Conservation (phyloP, 2,888 invertebrate species). For the Pseudococcus jackbeardsleyi region DNA sequence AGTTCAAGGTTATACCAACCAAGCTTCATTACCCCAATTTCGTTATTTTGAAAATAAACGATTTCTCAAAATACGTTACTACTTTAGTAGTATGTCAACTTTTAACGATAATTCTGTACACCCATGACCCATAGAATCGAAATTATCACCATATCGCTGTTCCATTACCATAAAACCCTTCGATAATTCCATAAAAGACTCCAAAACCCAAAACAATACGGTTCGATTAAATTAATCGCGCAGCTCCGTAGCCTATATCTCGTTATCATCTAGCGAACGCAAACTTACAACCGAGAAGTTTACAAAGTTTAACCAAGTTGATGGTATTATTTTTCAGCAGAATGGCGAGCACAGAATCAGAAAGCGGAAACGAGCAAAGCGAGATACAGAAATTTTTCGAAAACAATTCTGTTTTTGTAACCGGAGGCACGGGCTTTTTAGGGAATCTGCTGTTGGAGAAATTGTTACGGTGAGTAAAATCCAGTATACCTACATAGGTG, state of each 20-base stretch:
- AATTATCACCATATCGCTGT: no score
- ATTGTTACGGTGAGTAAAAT: slow-evolving; percentile 64
- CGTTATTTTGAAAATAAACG: no score
- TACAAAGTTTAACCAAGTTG: not conserved
- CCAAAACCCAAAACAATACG: not conserved
- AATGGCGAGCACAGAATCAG: slow-evolving; percentile 23
- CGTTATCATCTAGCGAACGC: not conserved
- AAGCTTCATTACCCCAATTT: no score
- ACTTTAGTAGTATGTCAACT: no score
- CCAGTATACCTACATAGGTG: not conserved
- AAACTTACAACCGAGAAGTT: slow-evolving; percentile 4
- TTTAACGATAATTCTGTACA: no score
- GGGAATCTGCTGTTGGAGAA: slow-evolving; percentile 66
- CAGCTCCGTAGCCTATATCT: not conserved
- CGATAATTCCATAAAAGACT: no score
- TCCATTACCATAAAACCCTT: no score
- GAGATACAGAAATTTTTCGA: slow-evolving; percentile 66
- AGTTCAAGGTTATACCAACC: no score
- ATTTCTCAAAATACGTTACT: no score
- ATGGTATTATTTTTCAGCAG: slow-evolving; percentile 27
- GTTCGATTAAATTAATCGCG: not conserved
- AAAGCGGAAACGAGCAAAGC: slow-evolving; percentile 19
- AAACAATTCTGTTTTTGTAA: slow-evolving; percentile 64
- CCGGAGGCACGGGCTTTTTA: slow-evolving; percentile 66
- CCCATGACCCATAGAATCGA: no score